phyloP scores from a whole-genome alignment of 2,888 invertebrate genomes.

The Matsumyia berberina region DNA sequence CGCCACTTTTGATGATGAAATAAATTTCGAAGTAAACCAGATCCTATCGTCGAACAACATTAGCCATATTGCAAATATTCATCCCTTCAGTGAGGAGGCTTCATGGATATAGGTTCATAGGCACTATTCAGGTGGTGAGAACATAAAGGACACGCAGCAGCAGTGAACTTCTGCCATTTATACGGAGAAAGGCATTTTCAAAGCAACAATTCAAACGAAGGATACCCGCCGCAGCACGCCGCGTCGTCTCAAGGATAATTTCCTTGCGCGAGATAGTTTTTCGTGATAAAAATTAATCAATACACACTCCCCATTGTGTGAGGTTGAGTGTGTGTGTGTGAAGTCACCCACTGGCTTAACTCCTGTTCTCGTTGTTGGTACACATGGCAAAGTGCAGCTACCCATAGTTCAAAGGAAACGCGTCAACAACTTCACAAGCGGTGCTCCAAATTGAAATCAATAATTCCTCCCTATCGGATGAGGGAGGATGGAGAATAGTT shows the following conservation, averaged over 20 bases:
- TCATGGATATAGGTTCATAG: neutral
- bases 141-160: neutral
- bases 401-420: neutral
- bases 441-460: constrained; percentile 30
- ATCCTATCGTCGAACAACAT: constrained; percentile 1
- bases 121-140: neutral
- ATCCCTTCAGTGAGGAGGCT: neutral
- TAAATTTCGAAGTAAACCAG: constrained; percentile 2
- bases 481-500: constrained; percentile 11
- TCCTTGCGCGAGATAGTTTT: constrained; percentile 44
- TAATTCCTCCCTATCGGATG: neutral
- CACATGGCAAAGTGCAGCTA: constrained; percentile 23
- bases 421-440: constrained; percentile 19
- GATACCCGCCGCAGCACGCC: neutral
- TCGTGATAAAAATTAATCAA: constrained; percentile 55
- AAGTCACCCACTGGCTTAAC: constrained; percentile 36
- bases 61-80: constrained; percentile 10
- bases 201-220: constrained; percentile 39
- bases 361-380: constrained; percentile 29
- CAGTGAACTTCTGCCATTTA: constrained; percentile 31
- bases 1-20: neutral
- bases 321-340: neutral
- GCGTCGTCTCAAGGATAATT: constrained; percentile 61
- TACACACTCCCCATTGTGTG: constrained; percentile 13
- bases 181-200: constrained; percentile 15